Conservation (phyloP, 1,140 invertebrate species). For the Eurytemora carolleeae region DNA sequence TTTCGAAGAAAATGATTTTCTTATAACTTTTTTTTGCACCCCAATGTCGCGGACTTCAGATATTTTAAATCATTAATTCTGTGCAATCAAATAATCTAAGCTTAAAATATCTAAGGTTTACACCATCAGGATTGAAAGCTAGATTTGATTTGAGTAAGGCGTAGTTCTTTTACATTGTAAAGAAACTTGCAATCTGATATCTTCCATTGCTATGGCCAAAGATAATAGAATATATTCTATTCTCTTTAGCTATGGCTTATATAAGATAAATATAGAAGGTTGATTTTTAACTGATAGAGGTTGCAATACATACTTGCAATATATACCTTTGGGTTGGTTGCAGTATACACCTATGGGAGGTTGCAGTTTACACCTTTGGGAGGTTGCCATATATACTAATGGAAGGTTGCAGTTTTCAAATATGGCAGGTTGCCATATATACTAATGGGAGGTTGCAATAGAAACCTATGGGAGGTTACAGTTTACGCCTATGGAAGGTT, state of each 20-base stretch:
- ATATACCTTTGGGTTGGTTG: too few relatives aligned
- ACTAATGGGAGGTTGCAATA: too few relatives aligned
- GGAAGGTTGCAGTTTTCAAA: background rate
- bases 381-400: background rate
- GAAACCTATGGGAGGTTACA: background rate
- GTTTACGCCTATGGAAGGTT: conserved; percentile 14
- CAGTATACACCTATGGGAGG: background rate
- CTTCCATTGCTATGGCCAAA: too few relatives aligned
- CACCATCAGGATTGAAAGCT: too few relatives aligned
- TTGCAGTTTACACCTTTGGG: background rate
- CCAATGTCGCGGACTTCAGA: background rate
- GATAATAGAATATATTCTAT: too few relatives aligned
- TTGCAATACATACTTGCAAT: too few relatives aligned
- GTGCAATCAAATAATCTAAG: background rate
- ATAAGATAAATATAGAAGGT: too few relatives aligned
- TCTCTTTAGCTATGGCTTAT: too few relatives aligned
- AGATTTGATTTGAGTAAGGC: background rate
- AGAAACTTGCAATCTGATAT: too few relatives aligned
- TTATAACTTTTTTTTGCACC: background rate
- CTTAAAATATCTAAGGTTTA: too few relatives aligned
- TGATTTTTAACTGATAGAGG: too few relatives aligned
- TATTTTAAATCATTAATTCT: background rate
- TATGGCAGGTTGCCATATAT: background rate
- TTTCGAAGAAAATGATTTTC: background rate
- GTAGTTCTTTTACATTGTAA: too few relatives aligned